phyloP scores from a whole-genome alignment of 2,888 invertebrate species.

The Lepetodrilus schrolli region DNA sequence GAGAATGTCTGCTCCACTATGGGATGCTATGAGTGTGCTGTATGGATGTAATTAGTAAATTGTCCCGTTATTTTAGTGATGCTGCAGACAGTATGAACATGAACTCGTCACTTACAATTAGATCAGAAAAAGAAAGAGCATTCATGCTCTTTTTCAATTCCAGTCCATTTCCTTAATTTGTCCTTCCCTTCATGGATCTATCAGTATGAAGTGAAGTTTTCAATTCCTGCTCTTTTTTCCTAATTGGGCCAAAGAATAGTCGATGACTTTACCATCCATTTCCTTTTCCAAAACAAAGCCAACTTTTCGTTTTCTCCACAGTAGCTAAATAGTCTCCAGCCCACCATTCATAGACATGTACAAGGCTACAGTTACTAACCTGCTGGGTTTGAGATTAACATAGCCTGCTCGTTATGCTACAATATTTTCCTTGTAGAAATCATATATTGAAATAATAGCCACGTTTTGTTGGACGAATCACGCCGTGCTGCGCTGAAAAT shows the following conservation, averaged over 20 bases:
- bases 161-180: conserved; percentile 23
- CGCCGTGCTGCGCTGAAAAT: conserved; percentile 19
- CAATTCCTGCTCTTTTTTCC: conserved; percentile 17
- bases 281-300: neutral
- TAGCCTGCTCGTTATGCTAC: neutral
- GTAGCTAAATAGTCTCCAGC: conserved; percentile 2
- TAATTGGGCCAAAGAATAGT: conserved; percentile 3
- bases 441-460: conserved; percentile 4
- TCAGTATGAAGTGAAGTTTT: conserved; percentile 10
- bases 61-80: neutral
- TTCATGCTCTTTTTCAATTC: conserved; percentile 11
- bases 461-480: conserved; percentile 5
- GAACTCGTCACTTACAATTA: neutral
- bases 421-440: conserved; percentile 1
- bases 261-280: conserved; percentile 8
- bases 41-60: conserved; percentile 4
- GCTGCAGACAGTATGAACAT: too few species aligned
- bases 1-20: too few species aligned
- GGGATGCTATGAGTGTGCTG: too few species aligned
- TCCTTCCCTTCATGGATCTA: neutral
- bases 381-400: conserved; percentile 15
- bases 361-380: too few species aligned
- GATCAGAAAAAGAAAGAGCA: neutral
- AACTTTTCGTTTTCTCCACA: conserved; percentile 2
- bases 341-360: too few species aligned